Percentiles rank a stretch among this genome's conserved stretches.
These are phyloP conservation scores for Elymnias hypermnestra DNA, from an alignment of 1,140 invertebrate species.

Conservation along the genomic window DNA sequence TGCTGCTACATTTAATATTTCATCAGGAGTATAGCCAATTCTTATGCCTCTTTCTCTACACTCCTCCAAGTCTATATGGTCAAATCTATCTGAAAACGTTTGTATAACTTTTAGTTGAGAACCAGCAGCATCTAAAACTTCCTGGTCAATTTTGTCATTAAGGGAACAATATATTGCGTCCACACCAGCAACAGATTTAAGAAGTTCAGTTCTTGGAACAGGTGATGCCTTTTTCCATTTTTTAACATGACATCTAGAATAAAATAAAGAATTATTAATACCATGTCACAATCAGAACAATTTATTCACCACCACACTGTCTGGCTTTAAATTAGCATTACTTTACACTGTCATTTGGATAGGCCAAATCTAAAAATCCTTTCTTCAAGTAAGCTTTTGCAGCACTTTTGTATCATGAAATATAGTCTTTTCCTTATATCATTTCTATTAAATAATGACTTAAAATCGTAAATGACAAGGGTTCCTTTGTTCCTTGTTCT, in stretches of 20 bases:
- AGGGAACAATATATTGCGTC: conserved; percentile 89
- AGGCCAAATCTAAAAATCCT: no score
- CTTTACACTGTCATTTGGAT: no score
- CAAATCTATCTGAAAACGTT: conserved; percentile 94
- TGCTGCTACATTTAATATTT: conserved; percentile 94
- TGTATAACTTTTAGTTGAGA: conserved; percentile 82
- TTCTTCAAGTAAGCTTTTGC: no score
- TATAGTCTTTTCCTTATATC: no score
- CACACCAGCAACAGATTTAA: conserved; percentile 83
- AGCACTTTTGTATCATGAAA: no score
- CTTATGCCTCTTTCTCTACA: conserved; percentile 82
- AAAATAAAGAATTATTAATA: no score
- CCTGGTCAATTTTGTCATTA: conserved; percentile 90
- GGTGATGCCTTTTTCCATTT: conserved; percentile 80
- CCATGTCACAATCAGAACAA: no score
- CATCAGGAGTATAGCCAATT: conserved; percentile 93
- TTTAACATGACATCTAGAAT: conserved; percentile 82
- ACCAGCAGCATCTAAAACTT: conserved; percentile 84
- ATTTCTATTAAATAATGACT: no score
- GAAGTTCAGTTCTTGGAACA: conserved; percentile 82
- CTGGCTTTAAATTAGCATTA: no score
- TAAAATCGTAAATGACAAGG: no score
- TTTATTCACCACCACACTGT: no score
- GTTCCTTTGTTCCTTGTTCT: no score
- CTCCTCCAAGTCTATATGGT: conserved; percentile 85